A percentile compares a stretch with the other conserved stretches of the same genome.
Evolutionary conservation across 2,113 vertebrate genomes (phyloP).

Genomic region (Toxotes chatareus): DNA sequence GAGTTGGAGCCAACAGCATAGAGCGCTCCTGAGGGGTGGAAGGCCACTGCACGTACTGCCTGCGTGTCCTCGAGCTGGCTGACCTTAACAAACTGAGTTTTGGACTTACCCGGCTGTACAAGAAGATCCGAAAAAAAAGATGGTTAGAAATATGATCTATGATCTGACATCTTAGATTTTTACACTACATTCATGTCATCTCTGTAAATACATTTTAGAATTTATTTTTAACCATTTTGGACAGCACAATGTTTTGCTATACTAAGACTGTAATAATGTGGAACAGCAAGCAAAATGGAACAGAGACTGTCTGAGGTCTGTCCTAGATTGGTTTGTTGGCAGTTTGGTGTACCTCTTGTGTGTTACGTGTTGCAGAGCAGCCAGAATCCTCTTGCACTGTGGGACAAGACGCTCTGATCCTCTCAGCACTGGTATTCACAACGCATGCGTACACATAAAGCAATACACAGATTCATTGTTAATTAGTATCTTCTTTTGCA

Average conservation of each 20-base stretch:
- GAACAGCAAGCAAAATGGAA: background rate
- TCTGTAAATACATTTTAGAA: background rate
- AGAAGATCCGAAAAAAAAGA: constrained; percentile 23
- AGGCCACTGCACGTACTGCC: constrained; percentile 96
- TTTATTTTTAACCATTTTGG: background rate
- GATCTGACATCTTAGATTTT: background rate
- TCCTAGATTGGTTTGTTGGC: background rate
- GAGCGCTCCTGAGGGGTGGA: constrained; percentile 94
- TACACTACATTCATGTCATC: background rate
- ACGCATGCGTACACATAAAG: background rate
- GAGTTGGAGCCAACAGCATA: constrained; percentile 98
- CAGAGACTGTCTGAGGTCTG: background rate
- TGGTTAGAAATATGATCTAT: background rate
- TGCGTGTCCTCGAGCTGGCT: constrained; percentile 96
- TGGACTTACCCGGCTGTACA: constrained; percentile 86
- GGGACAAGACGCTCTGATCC: constrained; percentile 28
- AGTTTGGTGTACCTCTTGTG: constrained; percentile 62
- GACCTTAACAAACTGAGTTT: constrained; percentile 91
- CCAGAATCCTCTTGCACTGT: constrained; percentile 56
- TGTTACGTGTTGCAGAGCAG: constrained; percentile 48
- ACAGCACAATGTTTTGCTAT: background rate
- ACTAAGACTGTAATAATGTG: background rate
- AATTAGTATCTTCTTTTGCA: background rate
- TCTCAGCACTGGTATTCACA: constrained; percentile 53
- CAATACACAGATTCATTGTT: background rate